These are phyloP conservation scores for Fistularia commersonii DNA, from an alignment of 2,797 vertebrate genomes.

Conservation along the genomic window DNA sequence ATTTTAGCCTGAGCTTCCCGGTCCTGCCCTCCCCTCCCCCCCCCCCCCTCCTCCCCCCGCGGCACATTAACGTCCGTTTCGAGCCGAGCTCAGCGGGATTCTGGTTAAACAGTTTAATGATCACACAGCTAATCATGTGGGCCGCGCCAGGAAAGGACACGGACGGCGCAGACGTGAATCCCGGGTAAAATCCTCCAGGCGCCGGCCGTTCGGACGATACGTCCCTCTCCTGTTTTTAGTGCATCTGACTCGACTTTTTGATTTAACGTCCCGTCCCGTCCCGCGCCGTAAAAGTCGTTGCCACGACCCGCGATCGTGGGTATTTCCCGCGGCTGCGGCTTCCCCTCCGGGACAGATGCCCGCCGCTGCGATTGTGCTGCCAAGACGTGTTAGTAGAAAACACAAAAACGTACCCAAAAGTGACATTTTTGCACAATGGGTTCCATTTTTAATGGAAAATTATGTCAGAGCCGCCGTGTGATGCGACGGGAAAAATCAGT, in stretches of 20 bases:
- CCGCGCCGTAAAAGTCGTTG: constrained; percentile 50
- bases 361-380: background rate
- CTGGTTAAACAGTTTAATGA: constrained; percentile 55
- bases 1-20: constrained; percentile 52
- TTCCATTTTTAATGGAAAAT: constrained; percentile 5
- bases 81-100: constrained; percentile 32
- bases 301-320: constrained; percentile 17
- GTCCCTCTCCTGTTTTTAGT: constrained; percentile 9
- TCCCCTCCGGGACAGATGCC: constrained; percentile 32
- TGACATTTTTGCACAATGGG: constrained; percentile 5
- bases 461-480: background rate
- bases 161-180: constrained; percentile 34
- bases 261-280: constrained; percentile 47
- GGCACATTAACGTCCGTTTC: constrained; percentile 51
- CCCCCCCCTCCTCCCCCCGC: constrained; percentile 25
- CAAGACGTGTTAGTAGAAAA: constrained; percentile 1
- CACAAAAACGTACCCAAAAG: no score
- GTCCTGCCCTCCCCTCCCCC: no score
- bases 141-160: constrained; percentile 38
- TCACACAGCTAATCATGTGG: constrained; percentile 49
- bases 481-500: background rate
- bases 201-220: no score
- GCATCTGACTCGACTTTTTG: constrained; percentile 19
- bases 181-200: constrained; percentile 41
- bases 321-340: constrained; percentile 33